Percentiles rank a stretch among this genome's conserved stretches.
Evolutionary conservation across 2,113 vertebrate species (phyloP).

Genomic region (Copsychus sechellarum): DNA sequence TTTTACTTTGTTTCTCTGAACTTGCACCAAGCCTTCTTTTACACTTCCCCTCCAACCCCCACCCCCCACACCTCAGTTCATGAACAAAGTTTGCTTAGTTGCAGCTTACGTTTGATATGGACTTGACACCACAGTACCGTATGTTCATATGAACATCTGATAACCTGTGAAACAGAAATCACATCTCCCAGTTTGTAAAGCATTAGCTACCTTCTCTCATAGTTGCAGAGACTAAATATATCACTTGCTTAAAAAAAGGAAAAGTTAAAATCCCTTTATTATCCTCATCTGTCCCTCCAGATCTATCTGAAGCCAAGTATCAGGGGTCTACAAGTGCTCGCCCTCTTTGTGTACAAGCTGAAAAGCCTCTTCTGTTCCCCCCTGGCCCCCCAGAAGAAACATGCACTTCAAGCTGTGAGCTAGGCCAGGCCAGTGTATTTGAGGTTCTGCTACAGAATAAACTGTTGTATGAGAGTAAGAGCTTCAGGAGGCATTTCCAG

Average conservation of each 20-base stretch:
- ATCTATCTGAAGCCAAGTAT: not conserved
- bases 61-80: not conserved
- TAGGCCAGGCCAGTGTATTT: conserved; percentile 89
- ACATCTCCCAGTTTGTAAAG: conserved; percentile 64
- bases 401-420: conserved; percentile 94
- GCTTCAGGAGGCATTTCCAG: not conserved
- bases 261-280: conserved; percentile 13
- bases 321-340: not conserved
- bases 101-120: conserved; percentile 64
- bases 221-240: conserved; percentile 45
- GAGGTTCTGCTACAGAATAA: conserved; percentile 95
- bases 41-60: conserved; percentile 18
- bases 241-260: conserved; percentile 43
- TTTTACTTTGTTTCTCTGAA: not conserved
- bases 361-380: conserved; percentile 44
- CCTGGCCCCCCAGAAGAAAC: conserved; percentile 75
- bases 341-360: conserved; percentile 31
- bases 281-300: conserved; percentile 11
- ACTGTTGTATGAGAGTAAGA: not conserved
- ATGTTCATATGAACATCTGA: conserved; percentile 69
- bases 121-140: conserved; percentile 62
- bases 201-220: conserved; percentile 50
- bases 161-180: conserved; percentile 66
- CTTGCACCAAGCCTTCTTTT: conserved; percentile 4
- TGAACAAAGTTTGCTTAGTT: conserved; percentile 64